Base-by-base conservation (phyloP, 1,140 invertebrate genomes). In the Mesaphorura yosii region DNA sequence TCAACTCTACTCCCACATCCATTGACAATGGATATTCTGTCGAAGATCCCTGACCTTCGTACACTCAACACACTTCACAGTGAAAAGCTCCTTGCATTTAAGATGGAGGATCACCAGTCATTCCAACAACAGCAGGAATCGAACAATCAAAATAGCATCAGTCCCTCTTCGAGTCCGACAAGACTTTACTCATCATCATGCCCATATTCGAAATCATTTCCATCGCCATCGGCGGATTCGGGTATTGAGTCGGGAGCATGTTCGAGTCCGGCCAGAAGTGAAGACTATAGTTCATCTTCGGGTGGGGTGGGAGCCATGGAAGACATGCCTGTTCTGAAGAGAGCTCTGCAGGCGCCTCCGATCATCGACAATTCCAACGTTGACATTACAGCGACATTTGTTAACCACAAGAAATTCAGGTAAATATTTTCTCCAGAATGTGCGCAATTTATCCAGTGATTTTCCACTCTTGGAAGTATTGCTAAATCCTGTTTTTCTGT, bases 61-160 rank as follows among this genome's bases (percentile, higher is more conserved):
- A 96, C 92, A 0, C 72, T 96, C 34, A 96, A 95, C 72, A 94
- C 91, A 2, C 76, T 97, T 12, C 93, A 96, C 67, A 93, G 90
- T 1, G 93, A 96, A 67, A 96, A 96, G 68, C 73, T 95, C 25
- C 75, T 96, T 15, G 90, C 91, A 1, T 91, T 89, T 71, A 88
- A 89, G 65, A 84, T 84, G 81, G 86, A 86, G 19, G 83, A 88
- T 67, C 84, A 88, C n/a, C n/a, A n/a, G n/a, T 39, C 42, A 34
- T 39, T 48, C 49, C 45, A 56, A 27, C 31, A 54, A 34, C 37
- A 42, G 40, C 10, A 39, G 40, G 28, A 48, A 22, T 25, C 29
- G 14, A 46, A n/a, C n/a, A n/a, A n/a, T n/a, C n/a, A n/a, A n/a
- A n/a, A 26, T 25, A 51, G 29, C 26, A 23, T 28, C n/a, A 40